Percentiles rank a stretch among this genome's conserved stretches.
Evolutionary conservation across 2,797 vertebrate species (phyloP).

Genomic region (Onychomys arenicola): DNA sequence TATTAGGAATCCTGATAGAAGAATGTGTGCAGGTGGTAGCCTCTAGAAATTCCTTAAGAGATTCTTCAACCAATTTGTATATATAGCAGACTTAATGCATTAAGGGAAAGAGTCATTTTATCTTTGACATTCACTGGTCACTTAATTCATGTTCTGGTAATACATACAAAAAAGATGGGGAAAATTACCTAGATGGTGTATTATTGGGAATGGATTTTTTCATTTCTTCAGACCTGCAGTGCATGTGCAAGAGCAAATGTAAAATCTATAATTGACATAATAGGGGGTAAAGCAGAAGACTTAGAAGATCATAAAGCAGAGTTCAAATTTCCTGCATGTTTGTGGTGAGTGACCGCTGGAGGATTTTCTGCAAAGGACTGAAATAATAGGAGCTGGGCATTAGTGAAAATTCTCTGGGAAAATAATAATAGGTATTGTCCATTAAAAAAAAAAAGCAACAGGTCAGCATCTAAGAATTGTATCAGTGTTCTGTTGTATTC

Average conservation of each 20-base stretch:
- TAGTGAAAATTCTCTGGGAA: slow-evolving; percentile 44
- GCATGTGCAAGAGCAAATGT: background rate
- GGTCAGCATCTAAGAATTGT: background rate
- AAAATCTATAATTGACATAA: background rate
- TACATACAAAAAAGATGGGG: background rate
- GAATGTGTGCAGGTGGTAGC: background rate
- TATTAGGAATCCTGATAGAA: background rate
- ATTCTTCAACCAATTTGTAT: background rate
- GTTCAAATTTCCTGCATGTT: background rate
- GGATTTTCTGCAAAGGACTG: background rate
- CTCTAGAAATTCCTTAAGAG: background rate
- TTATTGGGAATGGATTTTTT: background rate
- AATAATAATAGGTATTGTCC: background rate
- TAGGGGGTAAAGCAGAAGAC: background rate
- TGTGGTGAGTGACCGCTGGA: background rate
- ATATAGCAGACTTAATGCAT: background rate
- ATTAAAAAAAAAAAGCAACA: background rate
- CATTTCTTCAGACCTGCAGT: background rate
- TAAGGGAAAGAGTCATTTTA: background rate
- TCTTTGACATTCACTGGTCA: background rate
- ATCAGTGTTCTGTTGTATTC: background rate
- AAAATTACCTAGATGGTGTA: background rate
- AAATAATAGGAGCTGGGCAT: background rate
- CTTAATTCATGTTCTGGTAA: background rate
- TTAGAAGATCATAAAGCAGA: background rate